A percentile compares a stretch with the other conserved stretches of the same genome.
Conservation (phyloP, 1,140 invertebrate genomes). For the Hetaerina americana region DNA sequence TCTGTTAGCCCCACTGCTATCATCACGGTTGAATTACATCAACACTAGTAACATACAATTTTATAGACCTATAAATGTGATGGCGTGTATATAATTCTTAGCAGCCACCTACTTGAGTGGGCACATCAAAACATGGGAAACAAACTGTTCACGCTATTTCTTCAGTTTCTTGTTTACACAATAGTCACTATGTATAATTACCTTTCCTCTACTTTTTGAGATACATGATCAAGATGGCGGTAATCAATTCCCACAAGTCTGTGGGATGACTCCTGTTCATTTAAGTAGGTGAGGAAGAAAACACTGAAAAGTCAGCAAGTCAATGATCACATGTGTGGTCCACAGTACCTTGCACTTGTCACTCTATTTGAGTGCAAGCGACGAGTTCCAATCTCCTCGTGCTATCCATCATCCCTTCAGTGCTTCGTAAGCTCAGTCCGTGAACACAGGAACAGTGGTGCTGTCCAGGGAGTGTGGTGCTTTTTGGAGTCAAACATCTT, state of each 20-base stretch:
- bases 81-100: neutral
- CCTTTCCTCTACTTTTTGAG: neutral
- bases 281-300: neutral
- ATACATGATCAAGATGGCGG: neutral
- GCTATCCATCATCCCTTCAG: conserved; percentile 10
- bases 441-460: conserved; percentile 36
- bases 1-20: neutral
- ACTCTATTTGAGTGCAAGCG: conserved; percentile 43
- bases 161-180: neutral
- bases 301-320: neutral
- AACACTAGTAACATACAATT: neutral
- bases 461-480: neutral
- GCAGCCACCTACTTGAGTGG: too few species aligned
- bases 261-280: neutral
- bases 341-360: conserved; percentile 47
- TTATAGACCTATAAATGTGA: neutral
- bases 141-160: neutral
- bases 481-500: neutral
- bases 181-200: neutral
- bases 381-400: conserved; percentile 32
- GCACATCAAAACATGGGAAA: too few species aligned
- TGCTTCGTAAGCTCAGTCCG: conserved; percentile 24
- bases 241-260: neutral
- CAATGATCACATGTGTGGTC: conserved; percentile 1
- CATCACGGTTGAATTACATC: neutral